Conservation (phyloP, 2,113 vertebrate species). For the Hirundichthys speculiger region DNA sequence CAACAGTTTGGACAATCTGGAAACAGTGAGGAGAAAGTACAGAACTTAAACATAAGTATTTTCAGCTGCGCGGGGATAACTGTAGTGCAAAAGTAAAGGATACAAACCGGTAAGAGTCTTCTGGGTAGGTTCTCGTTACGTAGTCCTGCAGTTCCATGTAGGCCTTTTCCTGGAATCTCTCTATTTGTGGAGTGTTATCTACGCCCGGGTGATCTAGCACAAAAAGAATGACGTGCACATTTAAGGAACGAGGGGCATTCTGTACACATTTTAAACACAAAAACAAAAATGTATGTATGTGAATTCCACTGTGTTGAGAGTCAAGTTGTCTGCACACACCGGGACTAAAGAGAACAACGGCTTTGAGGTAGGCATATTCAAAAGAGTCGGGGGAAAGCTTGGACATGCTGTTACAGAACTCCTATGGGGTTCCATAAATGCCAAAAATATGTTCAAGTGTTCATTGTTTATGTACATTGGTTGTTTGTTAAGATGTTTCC, state of each 20-base stretch:
- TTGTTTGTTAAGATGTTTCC: too few species aligned
- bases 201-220: slow-evolving; percentile 93
- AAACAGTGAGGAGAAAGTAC: slow-evolving; percentile 14
- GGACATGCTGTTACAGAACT: slow-evolving; percentile 98
- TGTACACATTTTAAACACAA: background rate
- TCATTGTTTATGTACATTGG: too few species aligned
- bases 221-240: background rate
- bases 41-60: slow-evolving; percentile 1
- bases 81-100: too few species aligned
- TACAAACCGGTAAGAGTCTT: slow-evolving; percentile 94
- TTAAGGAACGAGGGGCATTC: background rate
- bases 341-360: slow-evolving; percentile 96
- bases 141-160: slow-evolving; percentile 99
- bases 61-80: too few species aligned
- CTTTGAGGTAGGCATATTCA: slow-evolving; percentile 98
- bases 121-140: slow-evolving; percentile 92
- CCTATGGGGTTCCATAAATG: too few species aligned
- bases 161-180: slow-evolving; percentile 96
- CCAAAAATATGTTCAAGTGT: too few species aligned
- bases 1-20: slow-evolving; percentile 92
- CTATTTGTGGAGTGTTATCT: slow-evolving; percentile 92
- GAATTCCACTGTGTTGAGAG: background rate
- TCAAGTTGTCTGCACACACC: slow-evolving; percentile 74
- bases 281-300: background rate
- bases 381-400: slow-evolving; percentile 92